phyloP scores from a whole-genome alignment of 2,797 vertebrate species.

The Myotis vivesi region DNA sequence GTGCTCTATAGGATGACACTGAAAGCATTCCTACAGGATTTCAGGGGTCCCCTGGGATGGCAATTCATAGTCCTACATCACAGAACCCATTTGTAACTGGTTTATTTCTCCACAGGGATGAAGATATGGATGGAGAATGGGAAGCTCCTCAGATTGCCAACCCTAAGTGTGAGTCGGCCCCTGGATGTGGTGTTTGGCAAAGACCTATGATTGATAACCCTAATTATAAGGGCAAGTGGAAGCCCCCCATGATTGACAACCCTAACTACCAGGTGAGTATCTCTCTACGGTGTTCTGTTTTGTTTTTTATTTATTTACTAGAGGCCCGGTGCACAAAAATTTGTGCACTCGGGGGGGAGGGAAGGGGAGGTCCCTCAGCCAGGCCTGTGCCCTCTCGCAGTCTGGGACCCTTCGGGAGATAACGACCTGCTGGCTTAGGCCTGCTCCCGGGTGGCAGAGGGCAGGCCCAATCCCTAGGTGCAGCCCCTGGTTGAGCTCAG shows the following conservation, averaged over 20 bases:
- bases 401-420: too few relatives aligned
- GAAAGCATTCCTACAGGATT: not conserved
- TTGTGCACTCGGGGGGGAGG: too few relatives aligned
- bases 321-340: too few relatives aligned
- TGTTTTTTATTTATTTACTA: not conserved
- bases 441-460: too few relatives aligned
- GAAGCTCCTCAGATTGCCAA: slow-evolving; percentile 98
- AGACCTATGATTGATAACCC: slow-evolving; percentile 95
- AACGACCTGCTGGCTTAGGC: too few relatives aligned
- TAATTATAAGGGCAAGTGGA: slow-evolving; percentile 98
- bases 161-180: slow-evolving; percentile 92
- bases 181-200: slow-evolving; percentile 95
- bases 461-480: too few relatives aligned
- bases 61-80: not conserved
- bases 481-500: too few relatives aligned
- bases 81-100: not conserved
- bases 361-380: too few relatives aligned
- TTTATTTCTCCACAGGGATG: slow-evolving; percentile 89
- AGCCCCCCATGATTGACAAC: slow-evolving; percentile 97
- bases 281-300: not conserved
- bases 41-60: not conserved
- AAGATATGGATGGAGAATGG: slow-evolving; percentile 99
- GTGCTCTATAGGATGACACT: not conserved
- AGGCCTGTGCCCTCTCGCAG: too few relatives aligned
- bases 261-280: slow-evolving; percentile 95